phyloP scores from a whole-genome alignment of 2,113 vertebrate genomes.

The Panurus biarmicus region DNA sequence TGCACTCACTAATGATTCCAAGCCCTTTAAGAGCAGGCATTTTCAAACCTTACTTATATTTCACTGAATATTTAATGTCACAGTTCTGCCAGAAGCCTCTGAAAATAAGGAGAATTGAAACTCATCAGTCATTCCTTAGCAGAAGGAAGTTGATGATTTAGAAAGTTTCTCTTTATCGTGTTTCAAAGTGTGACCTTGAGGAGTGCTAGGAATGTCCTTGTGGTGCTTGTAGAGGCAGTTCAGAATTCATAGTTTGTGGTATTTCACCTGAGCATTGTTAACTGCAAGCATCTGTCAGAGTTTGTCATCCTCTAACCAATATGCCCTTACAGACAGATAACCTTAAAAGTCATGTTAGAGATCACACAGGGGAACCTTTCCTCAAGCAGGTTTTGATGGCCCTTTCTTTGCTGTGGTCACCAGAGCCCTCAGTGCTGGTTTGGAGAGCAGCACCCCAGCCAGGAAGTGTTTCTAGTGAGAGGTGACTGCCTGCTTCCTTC shows the following conservation, averaged over 20 bases:
- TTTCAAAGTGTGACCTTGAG: not conserved
- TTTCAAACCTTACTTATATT: slow-evolving; percentile 41
- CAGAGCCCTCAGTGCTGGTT: not conserved
- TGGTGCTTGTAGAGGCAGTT: not conserved
- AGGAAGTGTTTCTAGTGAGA: not conserved
- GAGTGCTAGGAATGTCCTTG: not conserved
- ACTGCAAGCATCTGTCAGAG: not conserved
- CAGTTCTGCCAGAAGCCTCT: slow-evolving; percentile 35
- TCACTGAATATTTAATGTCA: slow-evolving; percentile 57
- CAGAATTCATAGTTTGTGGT: not conserved
- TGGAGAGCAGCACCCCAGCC: not conserved
- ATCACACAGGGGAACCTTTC: not conserved
- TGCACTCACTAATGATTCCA: slow-evolving; percentile 6
- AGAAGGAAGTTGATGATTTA: not conserved
- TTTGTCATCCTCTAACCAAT: not conserved
- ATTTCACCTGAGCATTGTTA: not conserved
- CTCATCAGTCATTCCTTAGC: not conserved
- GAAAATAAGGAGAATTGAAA: slow-evolving; percentile 10
- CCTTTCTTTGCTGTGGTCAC: not conserved
- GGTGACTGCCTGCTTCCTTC: not conserved
- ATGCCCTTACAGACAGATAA: not conserved
- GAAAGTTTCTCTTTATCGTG: not conserved
- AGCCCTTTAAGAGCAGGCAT: not conserved
- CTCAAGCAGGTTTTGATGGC: not conserved
- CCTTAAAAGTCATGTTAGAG: not conserved